Evolutionary conservation across 2,797 vertebrate species (phyloP).

Genomic region (Tenualosa thibaudeaui): DNA sequence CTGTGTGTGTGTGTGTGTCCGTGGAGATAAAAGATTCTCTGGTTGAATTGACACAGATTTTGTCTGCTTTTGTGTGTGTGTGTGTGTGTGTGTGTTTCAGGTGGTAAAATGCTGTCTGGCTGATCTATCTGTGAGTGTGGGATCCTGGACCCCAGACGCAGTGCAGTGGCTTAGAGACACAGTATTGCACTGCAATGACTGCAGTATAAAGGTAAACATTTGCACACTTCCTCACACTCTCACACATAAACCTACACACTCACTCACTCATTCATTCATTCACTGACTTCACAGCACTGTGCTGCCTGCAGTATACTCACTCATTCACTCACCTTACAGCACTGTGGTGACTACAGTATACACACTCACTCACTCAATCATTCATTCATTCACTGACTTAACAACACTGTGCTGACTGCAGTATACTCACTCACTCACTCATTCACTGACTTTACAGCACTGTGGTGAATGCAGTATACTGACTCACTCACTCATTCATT

Average conservation of each 20-base stretch:
- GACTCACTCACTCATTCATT: constrained; percentile 47
- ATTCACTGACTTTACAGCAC: too few relatives aligned
- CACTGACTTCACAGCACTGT: constrained; percentile 66
- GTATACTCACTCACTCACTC: too few relatives aligned
- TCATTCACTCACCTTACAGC: constrained; percentile 70
- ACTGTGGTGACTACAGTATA: constrained; percentile 81
- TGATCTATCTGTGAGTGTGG: constrained; percentile 82
- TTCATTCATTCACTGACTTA: too few relatives aligned
- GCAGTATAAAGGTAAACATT: constrained; percentile 79
- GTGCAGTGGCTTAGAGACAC: constrained; percentile 91
- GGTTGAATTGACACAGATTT: background rate
- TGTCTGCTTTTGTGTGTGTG: constrained; percentile 22
- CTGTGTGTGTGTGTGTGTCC: background rate
- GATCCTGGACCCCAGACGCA: constrained; percentile 92
- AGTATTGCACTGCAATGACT: constrained; percentile 83
- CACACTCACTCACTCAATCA: too few relatives aligned
- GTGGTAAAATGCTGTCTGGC: constrained; percentile 88
- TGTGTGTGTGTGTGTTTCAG: constrained; percentile 61
- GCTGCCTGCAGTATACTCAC: constrained; percentile 80
- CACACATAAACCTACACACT: background rate
- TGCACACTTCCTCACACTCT: constrained; percentile 3
- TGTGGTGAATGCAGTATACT: too few relatives aligned
- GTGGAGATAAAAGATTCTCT: background rate
- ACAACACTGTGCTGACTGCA: too few relatives aligned
- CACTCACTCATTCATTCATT: background rate